Evolutionary conservation across 1,140 invertebrate genomes (phyloP).

Genomic region (Heterodera schachtii): DNA sequence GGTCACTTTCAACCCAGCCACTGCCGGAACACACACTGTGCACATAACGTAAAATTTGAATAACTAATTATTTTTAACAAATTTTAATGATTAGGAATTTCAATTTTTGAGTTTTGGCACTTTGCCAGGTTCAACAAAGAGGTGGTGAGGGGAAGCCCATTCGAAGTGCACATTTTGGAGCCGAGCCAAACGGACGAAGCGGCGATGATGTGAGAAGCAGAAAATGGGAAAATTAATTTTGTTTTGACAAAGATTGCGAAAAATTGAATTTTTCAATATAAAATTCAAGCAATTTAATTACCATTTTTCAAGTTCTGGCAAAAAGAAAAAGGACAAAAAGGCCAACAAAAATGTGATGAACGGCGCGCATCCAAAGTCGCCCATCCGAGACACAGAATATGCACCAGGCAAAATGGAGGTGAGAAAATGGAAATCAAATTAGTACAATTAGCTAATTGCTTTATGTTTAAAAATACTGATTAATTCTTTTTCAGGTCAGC

Average conservation of each 20-base stretch:
- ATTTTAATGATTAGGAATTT: too few relatives aligned
- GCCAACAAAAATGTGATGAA: conserved; percentile 41
- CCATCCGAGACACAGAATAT: conserved; percentile 80
- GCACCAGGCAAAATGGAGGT: conserved; percentile 70
- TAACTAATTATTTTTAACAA: not conserved
- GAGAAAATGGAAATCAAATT: too few relatives aligned
- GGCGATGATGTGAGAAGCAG: not conserved
- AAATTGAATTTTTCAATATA: conserved; percentile 9
- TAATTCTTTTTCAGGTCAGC: conserved; percentile 69
- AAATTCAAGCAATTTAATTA: too few relatives aligned
- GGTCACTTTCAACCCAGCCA: conserved; percentile 67
- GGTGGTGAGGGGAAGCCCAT: conserved; percentile 65
- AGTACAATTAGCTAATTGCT: too few relatives aligned
- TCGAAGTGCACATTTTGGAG: conserved; percentile 60
- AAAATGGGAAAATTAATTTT: too few relatives aligned
- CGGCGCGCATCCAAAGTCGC: conserved; percentile 71
- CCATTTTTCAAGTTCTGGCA: conserved; percentile 23
- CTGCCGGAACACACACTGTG: conserved; percentile 65
- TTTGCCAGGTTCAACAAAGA: conserved; percentile 67
- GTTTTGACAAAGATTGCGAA: not conserved
- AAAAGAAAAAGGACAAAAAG: conserved; percentile 54
- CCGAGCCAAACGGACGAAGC: not conserved
- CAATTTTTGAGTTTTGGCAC: not conserved
- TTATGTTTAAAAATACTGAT: too few relatives aligned
- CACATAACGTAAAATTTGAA: conserved; percentile 58